Evolutionary conservation across 1,140 invertebrate species (phyloP), one percentile per base, ranked within the genome.

Genomic region (Lysiphlebus fabarum): DNA sequence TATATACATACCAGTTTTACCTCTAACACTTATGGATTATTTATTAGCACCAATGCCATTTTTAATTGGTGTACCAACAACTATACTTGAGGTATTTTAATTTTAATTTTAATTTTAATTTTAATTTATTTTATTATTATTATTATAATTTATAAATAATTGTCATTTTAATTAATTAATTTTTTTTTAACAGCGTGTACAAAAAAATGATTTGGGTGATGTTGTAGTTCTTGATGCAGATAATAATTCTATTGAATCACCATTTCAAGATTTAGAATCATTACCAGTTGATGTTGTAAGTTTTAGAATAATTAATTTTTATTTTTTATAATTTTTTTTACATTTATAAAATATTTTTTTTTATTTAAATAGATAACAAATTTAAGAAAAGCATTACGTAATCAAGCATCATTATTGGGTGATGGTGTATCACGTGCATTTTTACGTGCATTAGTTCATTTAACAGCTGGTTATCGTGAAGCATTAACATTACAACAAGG

Each of bases 1-100:
- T 70, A 93, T 98, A 70, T 98, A 93, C 72, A 98, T 98, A 75
- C 95, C 96, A 36, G 89, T 96, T 62, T 75, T 98, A 62, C 95
- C 95, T 12, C 82, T 87, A 67, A 85, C 88, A 66, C 83, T 98
- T 41, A 87, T 92, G 58, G 95, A 97, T 78, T 96, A 96, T 81
- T 81, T 97, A 61, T 81, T 89, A 64, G 93, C 94, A 7, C 94
- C 93, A 1, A 96, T 96, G 93, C 95, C 95, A 58, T 98, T 92
- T 82, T 80, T 97, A 8, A 96, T 98, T 71, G 95, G 96, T 51
- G 91, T 97, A 42, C 93, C 93, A 62, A 81, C 87, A 53, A 79
- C 84, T 59, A 89, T 95, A 45, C 85, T 94, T 73, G 82, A 91
- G 84, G 90, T 93, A 81, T 37, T 53, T 47, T 38, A 53, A 53